Conservation (phyloP, 2,113 vertebrate genomes). For the Lagopus muta region DNA sequence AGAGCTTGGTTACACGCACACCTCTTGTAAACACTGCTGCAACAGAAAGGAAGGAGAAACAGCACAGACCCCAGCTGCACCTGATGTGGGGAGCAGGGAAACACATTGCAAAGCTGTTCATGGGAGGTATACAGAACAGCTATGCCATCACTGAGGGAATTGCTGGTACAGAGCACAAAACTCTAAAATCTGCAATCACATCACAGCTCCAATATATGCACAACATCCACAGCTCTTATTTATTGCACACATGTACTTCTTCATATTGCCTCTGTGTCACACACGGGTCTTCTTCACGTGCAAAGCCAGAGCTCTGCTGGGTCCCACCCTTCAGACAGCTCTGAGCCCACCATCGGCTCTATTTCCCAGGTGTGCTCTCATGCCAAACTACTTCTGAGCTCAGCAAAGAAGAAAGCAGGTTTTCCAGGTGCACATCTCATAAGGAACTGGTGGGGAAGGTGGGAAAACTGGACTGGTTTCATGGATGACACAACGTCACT, state of each 20-base stretch:
- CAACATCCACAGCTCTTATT: neutral
- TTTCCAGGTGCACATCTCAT: neutral
- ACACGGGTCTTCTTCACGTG: neutral
- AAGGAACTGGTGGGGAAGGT: neutral
- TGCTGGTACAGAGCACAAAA: neutral
- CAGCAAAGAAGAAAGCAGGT: neutral
- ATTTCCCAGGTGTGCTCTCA: neutral
- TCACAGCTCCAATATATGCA: neutral
- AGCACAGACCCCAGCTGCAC: neutral
- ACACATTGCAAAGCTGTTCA: accelerated
- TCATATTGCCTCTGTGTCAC: neutral
- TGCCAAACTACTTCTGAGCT: neutral
- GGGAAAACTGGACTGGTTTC: neutral
- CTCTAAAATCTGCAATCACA: neutral
- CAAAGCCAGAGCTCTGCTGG: neutral
- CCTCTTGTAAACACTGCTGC: neutral
- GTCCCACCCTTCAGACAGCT: neutral
- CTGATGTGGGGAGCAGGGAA: neutral
- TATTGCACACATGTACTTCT: neutral
- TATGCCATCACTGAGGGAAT: neutral
- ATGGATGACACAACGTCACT: neutral
- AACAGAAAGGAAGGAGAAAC: neutral
- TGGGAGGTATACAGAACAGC: neutral
- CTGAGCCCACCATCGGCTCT: neutral
- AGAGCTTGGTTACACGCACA: neutral